Evolutionary conservation across 2,888 invertebrate species (phyloP).

Genomic region (Linhomoeus sp.): DNA sequence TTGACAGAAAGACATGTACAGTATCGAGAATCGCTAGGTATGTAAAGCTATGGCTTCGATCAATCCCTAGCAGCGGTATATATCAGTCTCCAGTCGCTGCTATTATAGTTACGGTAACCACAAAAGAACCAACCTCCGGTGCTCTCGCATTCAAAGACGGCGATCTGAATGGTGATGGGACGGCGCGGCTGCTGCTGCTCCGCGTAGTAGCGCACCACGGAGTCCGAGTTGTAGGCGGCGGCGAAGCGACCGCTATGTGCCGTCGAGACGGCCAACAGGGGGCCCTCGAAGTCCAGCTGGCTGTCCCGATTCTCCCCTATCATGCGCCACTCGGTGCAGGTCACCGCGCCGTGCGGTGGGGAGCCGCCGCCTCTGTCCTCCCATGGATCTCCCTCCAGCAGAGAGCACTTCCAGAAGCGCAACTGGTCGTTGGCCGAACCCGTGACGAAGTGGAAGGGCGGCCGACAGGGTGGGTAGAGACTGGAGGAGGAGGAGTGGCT

Average conservation of each 20-base stretch:
- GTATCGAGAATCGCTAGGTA: too few relatives aligned
- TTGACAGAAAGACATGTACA: too few relatives aligned
- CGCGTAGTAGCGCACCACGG: too few relatives aligned
- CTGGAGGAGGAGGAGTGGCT: slow-evolving; percentile 92
- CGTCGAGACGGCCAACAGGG: slow-evolving; percentile 48
- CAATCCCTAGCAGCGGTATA: too few relatives aligned
- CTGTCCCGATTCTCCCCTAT: slow-evolving; percentile 16
- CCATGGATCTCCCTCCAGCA: slow-evolving; percentile 4
- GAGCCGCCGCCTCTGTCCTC: too few relatives aligned
- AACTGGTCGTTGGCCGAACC: slow-evolving; percentile 72
- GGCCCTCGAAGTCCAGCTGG: slow-evolving; percentile 19
- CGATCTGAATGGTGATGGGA: slow-evolving; percentile 39
- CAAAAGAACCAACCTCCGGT: too few relatives aligned
- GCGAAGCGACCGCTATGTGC: slow-evolving; percentile 94
- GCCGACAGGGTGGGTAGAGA: slow-evolving; percentile 94
- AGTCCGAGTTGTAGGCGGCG: slow-evolving; percentile 73
- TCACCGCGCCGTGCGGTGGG: too few relatives aligned
- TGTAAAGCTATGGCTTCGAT: too few relatives aligned
- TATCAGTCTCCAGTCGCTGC: too few relatives aligned
- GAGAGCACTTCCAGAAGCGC: slow-evolving; percentile 35
- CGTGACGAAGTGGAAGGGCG: slow-evolving; percentile 83
- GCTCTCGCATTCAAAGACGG: slow-evolving; percentile 96
- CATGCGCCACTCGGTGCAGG: slow-evolving; percentile 17
- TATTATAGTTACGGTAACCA: too few relatives aligned
- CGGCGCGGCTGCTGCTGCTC: neutral